Conservation (phyloP, 2,797 vertebrate species). For the Valencia hispanica region DNA sequence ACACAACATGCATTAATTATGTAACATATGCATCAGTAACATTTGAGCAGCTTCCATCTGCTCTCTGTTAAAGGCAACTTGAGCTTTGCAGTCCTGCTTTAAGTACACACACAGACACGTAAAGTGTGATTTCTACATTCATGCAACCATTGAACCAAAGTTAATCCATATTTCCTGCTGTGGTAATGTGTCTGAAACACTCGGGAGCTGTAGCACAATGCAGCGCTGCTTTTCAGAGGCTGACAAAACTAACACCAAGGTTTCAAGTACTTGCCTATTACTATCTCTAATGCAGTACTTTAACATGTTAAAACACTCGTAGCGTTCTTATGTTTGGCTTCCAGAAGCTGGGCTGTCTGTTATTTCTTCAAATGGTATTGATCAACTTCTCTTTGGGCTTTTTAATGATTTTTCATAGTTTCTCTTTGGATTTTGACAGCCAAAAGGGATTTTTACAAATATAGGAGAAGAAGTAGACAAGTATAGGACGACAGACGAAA, state of each 20-base stretch:
- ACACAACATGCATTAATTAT: slow-evolving; percentile 56
- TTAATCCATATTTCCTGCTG: slow-evolving; percentile 31
- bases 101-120: slow-evolving; percentile 8
- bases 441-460: no score
- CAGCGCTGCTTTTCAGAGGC: not conserved
- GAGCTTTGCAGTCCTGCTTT: slow-evolving; percentile 54
- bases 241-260: slow-evolving; percentile 1
- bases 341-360: not conserved
- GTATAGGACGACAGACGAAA: no score
- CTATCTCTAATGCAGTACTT: not conserved
- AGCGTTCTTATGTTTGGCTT: not conserved
- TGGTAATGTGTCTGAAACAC: slow-evolving; percentile 11
- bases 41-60: slow-evolving; percentile 59
- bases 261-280: not conserved
- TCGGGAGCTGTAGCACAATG: slow-evolving; percentile 14
- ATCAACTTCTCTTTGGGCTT: not conserved
- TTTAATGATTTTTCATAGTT: not conserved
- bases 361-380: not conserved
- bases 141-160: slow-evolving; percentile 9
- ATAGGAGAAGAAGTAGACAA: no score
- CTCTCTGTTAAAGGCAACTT: slow-evolving; percentile 53
- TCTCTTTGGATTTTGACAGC: not conserved
- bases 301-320: not conserved
- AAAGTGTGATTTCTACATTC: slow-evolving; percentile 17
- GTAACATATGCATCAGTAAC: slow-evolving; percentile 52